Conservation (phyloP, 1,140 invertebrate genomes). For the Aphelinus atriplicis region DNA sequence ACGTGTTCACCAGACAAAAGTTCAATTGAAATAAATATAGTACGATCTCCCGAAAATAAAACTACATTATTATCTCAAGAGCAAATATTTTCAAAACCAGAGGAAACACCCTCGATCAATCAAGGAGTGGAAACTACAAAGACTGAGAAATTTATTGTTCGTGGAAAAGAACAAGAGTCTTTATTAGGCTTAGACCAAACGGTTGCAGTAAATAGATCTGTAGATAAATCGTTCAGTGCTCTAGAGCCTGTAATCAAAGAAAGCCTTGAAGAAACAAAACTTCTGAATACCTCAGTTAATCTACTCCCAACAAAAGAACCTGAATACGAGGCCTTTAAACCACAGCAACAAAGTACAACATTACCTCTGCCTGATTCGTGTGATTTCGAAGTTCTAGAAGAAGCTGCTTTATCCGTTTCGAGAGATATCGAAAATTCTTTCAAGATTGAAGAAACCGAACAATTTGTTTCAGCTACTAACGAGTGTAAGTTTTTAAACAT, state of each 20-base stretch:
- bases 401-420: slow-evolving; percentile 50
- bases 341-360: slow-evolving; percentile 54
- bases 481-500: slow-evolving; percentile 47
- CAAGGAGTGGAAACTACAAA: too few species aligned
- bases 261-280: slow-evolving; percentile 1
- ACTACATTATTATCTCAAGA: not conserved
- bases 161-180: not conserved
- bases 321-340: slow-evolving; percentile 53
- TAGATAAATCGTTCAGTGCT: slow-evolving; percentile 14
- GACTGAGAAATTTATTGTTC: not conserved
- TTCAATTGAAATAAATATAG: not conserved
- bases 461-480: slow-evolving; percentile 49
- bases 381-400: slow-evolving; percentile 47
- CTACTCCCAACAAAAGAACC: not conserved
- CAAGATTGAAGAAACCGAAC: slow-evolving; percentile 46
- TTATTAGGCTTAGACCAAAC: slow-evolving; percentile 26
- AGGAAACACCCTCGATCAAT: too few species aligned
- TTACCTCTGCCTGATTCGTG: slow-evolving; percentile 34
- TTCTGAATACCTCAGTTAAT: not conserved
- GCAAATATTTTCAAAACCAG: not conserved
- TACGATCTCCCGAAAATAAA: slow-evolving; percentile 1
- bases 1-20: slow-evolving; percentile 12
- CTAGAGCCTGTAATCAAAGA: slow-evolving; percentile 29
- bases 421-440: slow-evolving; percentile 52
- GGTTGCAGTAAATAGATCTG: slow-evolving; percentile 19